Conservation (phyloP, 2,888 invertebrate genomes). For the Rutpela maculata region DNA sequence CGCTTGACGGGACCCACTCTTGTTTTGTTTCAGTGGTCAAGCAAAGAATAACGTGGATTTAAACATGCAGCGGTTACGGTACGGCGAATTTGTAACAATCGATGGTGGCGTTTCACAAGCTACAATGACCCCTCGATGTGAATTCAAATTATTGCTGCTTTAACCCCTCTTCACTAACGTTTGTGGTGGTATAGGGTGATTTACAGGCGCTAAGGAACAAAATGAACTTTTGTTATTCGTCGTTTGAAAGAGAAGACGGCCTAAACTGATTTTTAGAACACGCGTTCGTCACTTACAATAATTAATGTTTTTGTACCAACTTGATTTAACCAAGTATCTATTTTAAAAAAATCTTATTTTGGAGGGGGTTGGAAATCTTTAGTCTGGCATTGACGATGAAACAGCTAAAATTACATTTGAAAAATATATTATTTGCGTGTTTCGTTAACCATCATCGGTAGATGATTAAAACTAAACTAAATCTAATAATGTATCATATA, state of each 20-base stretch:
- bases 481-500: too few species aligned
- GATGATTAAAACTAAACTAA: too few species aligned
- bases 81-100: slow-evolving; percentile 59
- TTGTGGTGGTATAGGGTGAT: slow-evolving; percentile 18
- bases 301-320: background rate
- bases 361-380: too few species aligned
- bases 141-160: slow-evolving; percentile 36
- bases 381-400: too few species aligned
- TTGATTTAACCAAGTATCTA: background rate
- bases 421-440: too few species aligned
- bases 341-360: too few species aligned
- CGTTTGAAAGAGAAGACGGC: too few species aligned
- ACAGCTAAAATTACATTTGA: too few species aligned
- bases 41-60: slow-evolving; percentile 44
- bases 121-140: slow-evolving; percentile 56
- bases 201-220: slow-evolving; percentile 3
- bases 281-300: too few species aligned
- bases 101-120: slow-evolving; percentile 56
- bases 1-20: slow-evolving; percentile 17
- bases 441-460: too few species aligned
- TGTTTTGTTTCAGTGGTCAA: slow-evolving; percentile 45
- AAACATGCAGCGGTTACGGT: slow-evolving; percentile 54
- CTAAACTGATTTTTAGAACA: too few species aligned
- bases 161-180: slow-evolving; percentile 34
- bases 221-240: background rate